phyloP scores from a whole-genome alignment of 2,113 vertebrate species.

The Myiozetetes cayanensis region DNA sequence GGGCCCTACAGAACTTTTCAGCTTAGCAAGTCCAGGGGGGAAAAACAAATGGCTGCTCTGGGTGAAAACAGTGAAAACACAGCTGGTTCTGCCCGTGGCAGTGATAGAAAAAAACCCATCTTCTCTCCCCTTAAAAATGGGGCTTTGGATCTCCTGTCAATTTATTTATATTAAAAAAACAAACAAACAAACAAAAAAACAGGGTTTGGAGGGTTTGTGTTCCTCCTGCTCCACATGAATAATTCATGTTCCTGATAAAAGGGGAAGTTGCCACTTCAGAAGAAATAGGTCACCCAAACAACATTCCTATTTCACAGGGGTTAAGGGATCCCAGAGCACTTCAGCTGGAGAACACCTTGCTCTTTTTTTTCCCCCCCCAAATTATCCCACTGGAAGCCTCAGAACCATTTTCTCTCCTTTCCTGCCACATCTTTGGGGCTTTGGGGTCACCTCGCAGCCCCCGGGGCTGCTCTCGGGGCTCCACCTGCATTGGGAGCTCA shows the following conservation, averaged over 20 bases:
- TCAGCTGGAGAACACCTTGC: not conserved
- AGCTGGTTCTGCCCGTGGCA: not conserved
- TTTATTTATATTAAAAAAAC: not conserved
- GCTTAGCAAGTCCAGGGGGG: not conserved
- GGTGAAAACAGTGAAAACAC: not conserved
- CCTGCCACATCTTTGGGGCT: accelerated
- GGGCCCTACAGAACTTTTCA: not conserved
- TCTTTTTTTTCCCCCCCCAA: not conserved
- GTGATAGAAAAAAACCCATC: not conserved
- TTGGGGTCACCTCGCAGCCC: not conserved
- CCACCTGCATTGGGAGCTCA: not conserved
- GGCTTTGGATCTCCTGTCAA: not conserved
- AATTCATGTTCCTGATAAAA: not conserved
- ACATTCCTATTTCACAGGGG: not conserved
- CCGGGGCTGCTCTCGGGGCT: accelerated
- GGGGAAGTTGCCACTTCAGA: not conserved
- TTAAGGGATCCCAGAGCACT: not conserved
- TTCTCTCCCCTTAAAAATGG: not conserved
- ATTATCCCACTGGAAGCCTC: not conserved
- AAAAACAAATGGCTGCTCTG: not conserved
- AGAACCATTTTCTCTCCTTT: not conserved
- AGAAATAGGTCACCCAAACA: slow-evolving; percentile 16
- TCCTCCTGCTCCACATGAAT: accelerated
- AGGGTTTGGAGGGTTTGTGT: not conserved
- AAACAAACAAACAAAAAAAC: too few relatives aligned